phyloP scores from a whole-genome alignment of 2,888 invertebrate genomes.

The Myopa testacea region DNA sequence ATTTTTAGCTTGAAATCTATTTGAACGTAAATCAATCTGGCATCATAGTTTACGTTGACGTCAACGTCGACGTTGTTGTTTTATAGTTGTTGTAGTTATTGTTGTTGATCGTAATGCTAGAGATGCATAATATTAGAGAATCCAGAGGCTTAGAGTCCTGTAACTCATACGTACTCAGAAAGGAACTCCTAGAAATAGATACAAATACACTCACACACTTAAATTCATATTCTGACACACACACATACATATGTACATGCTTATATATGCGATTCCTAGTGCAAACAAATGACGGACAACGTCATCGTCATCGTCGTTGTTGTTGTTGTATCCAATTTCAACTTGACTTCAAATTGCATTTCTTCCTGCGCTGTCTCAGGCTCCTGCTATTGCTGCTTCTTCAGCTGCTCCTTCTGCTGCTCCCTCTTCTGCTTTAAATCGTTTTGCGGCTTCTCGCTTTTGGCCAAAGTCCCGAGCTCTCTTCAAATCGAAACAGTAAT shows the following conservation, averaged over 20 bases:
- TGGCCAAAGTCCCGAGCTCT: background rate
- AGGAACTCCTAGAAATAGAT: background rate
- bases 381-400: background rate
- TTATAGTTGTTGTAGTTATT: too few species aligned
- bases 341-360: background rate
- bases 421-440: too few species aligned
- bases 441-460: background rate
- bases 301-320: slow-evolving; percentile 17
- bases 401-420: background rate
- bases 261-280: slow-evolving; percentile 19
- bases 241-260: background rate
- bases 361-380: background rate
- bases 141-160: background rate
- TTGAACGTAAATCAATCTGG: slow-evolving; percentile 68
- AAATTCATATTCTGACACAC: background rate
- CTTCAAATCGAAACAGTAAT: slow-evolving; percentile 38
- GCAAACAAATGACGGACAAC: slow-evolving; percentile 33
- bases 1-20: slow-evolving; percentile 60
- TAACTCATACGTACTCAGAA: background rate
- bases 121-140: background rate
- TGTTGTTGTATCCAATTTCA: too few species aligned
- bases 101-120: slow-evolving; percentile 4
- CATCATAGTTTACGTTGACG: slow-evolving; percentile 37
- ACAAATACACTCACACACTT: background rate
- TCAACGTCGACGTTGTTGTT: background rate